Conservation (phyloP, 1,140 invertebrate genomes). For the Drosophila punjabiensis region DNA sequence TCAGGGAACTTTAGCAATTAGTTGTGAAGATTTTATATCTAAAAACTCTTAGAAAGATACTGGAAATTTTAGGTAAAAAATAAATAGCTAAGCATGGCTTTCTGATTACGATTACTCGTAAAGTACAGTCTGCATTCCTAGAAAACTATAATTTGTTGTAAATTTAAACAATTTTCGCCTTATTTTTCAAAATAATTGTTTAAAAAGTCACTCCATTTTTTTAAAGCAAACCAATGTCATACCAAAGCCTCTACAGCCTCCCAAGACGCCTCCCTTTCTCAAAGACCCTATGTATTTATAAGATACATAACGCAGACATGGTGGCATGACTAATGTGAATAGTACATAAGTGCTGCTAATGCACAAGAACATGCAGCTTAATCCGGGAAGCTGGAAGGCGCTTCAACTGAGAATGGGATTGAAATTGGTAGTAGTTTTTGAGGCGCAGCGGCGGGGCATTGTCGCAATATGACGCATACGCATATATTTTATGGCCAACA, state of each 20-base stretch:
- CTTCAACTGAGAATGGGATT: neutral
- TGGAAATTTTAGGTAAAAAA: too few species aligned
- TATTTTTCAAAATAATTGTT: neutral
- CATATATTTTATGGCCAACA: constrained; percentile 66
- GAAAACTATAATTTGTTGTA: too few species aligned
- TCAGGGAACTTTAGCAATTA: neutral
- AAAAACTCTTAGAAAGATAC: too few species aligned
- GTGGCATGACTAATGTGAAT: constrained; percentile 50
- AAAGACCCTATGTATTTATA: neutral
- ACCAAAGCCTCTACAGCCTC: too few species aligned
- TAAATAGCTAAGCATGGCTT: too few species aligned
- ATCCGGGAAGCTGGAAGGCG: constrained; percentile 10
- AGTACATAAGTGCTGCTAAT: constrained; percentile 60
- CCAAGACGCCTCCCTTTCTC: neutral
- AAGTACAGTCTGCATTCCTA: too few species aligned
- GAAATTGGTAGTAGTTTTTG: constrained; percentile 1
- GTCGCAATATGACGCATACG: constrained; percentile 76
- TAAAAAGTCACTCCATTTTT: neutral
- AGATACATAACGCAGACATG: constrained; percentile 12
- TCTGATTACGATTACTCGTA: too few species aligned
- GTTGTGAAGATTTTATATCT: too few species aligned
- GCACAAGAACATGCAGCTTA: constrained; percentile 34
- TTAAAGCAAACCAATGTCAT: neutral
- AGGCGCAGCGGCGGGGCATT: constrained; percentile 23
- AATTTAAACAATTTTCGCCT: too few species aligned